Conservation (phyloP, 1,140 invertebrate genomes). For the Battus philenor region DNA sequence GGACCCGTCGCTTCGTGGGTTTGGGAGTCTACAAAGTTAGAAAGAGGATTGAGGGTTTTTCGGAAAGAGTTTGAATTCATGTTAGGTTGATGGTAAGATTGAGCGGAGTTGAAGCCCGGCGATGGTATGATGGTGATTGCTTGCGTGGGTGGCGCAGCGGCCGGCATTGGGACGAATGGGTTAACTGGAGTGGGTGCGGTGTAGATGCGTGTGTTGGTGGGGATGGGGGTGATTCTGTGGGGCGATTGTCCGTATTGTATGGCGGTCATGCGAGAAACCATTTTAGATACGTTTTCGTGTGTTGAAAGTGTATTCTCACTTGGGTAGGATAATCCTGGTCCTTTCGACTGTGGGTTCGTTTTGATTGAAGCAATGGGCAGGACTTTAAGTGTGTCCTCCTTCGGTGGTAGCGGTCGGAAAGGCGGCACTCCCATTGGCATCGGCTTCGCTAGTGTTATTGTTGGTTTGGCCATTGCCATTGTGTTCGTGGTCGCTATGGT, state of each 20-base stretch:
- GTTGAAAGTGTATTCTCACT: conserved; percentile 61
- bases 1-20: conserved; percentile 52
- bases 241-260: conserved; percentile 39
- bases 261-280: conserved; percentile 64
- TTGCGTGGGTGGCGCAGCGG: conserved; percentile 57
- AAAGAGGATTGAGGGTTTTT: conserved; percentile 56
- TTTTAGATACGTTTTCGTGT: conserved; percentile 61
- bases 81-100: conserved; percentile 20
- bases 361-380: conserved; percentile 60
- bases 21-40: conserved; percentile 70
- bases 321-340: conserved; percentile 49
- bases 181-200: conserved; percentile 76
- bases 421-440: conserved; percentile 80
- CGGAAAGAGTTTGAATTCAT: conserved; percentile 42
- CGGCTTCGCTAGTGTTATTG: conserved; percentile 73
- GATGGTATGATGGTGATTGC: conserved; percentile 57
- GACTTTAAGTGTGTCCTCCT: conserved; percentile 68
- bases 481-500: conserved; percentile 28
- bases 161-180: conserved; percentile 61
- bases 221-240: conserved; percentile 52
- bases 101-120: conserved; percentile 44
- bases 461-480: conserved; percentile 29
- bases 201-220: conserved; percentile 50
- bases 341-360: conserved; percentile 45
- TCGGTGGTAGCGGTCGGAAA: conserved; percentile 85